A percentile compares a stretch with the other conserved stretches of the same genome.
phyloP scores from a whole-genome alignment of 2,113 vertebrate species.

The Cheirogaleus medius region DNA sequence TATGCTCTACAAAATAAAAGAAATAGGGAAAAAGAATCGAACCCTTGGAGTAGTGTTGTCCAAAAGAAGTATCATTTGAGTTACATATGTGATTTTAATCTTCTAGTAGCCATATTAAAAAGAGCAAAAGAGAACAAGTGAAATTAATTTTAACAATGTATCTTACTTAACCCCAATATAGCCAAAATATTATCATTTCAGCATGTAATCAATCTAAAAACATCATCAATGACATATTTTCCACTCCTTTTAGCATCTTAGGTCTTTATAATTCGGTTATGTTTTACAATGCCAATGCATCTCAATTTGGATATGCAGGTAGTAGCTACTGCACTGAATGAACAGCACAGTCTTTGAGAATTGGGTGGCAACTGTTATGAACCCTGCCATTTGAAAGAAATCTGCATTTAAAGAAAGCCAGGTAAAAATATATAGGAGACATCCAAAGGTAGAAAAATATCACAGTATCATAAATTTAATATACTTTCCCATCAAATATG shows the following conservation, averaged over 20 bases:
- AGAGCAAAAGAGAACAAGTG: background rate
- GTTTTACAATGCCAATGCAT: background rate
- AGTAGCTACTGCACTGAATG: background rate
- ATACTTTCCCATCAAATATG: background rate
- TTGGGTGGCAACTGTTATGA: background rate
- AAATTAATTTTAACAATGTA: background rate
- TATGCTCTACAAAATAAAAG: background rate
- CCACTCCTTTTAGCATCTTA: background rate
- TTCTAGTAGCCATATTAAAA: background rate
- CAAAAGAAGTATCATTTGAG: background rate
- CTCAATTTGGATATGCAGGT: background rate
- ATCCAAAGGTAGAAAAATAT: background rate
- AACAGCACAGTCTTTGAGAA: background rate
- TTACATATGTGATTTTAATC: background rate
- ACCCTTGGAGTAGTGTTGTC: accelerated
- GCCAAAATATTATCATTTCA: background rate
- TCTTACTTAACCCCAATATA: background rate
- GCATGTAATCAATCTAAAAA: background rate
- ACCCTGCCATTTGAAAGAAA: background rate
- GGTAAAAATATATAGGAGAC: background rate
- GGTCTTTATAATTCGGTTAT: background rate
- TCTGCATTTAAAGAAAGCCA: background rate
- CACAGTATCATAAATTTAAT: background rate
- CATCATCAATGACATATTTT: background rate
- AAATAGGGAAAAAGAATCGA: background rate